Evolutionary conservation across 2,797 vertebrate genomes (phyloP), one percentile per base, ranked within the genome.

Genomic region (Hoplostethus mediterraneus): DNA sequence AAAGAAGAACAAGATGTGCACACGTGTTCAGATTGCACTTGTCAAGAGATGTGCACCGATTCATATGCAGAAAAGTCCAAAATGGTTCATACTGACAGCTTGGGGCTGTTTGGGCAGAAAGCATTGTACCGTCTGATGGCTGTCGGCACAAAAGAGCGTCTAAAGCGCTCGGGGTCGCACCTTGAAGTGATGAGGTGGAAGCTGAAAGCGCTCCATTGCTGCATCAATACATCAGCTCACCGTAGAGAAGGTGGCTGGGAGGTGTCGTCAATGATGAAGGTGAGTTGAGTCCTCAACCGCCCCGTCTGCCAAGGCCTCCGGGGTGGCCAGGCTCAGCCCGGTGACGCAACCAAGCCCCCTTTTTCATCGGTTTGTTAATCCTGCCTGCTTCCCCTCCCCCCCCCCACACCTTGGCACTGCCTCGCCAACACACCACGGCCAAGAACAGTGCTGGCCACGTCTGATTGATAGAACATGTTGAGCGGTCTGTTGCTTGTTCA

Each of bases 261-360:
- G 85, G 85, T 90, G 88, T 75, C 77, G 81, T 80, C 79, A 90
- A 87, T 92, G 80, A 89, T 88, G 81, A 8, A 36, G 33, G 81
- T 81, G 67, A 2, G 33, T 60, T 79, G 63, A 56, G 55, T 65
- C 82, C 28, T 55, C 54, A 45, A 2, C 28, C 28, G 28, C 28
- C 21, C 28, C 28, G 28, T 28, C 28, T 28, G 28, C 28, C 3
- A 28, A 1, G 28, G 28, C 28, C 28, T 28, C 28, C 28, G 3
- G 28, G 28, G 28, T 28, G 28, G 28, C 28, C 28, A 28, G 28
- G 28, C 28, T 28, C 28, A 28, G 28, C 28, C 28, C 28, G 3
- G 28, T 3, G 28, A 28, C 28, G 3, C 28, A 28, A 3, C 28
- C 28, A 28, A 2, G n/a, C 47, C 53, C 57, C 53, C 54, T 52